Evolutionary conservation across 2,888 invertebrate genomes (phyloP).

Genomic region (Leucophenga montana): DNA sequence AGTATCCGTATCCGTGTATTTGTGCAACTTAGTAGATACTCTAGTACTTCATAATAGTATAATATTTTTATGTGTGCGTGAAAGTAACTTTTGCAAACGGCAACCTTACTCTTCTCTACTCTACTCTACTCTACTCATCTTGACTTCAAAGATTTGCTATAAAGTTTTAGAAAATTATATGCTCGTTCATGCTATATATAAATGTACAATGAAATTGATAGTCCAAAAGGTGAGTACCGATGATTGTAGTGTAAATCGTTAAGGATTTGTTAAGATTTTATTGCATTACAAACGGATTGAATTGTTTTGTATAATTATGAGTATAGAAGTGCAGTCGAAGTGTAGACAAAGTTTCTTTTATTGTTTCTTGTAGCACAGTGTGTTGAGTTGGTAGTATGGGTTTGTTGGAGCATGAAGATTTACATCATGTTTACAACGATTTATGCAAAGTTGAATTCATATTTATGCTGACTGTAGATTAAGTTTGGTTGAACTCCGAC

Average conservation of each 20-base stretch:
- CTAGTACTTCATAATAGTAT: background rate
- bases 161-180: constrained; percentile 31
- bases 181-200: constrained; percentile 54
- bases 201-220: constrained; percentile 74
- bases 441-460: too few relatives aligned
- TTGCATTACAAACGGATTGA: constrained; percentile 1
- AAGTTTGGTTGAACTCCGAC: too few relatives aligned
- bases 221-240: constrained; percentile 70
- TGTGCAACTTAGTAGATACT: too few relatives aligned
- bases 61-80: constrained; percentile 1
- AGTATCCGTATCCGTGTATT: background rate
- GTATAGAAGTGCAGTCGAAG: background rate
- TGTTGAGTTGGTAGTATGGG: too few relatives aligned
- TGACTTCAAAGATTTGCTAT: background rate
- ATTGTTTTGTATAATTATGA: background rate
- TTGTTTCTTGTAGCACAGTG: too few relatives aligned
- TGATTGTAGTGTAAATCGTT: constrained; percentile 6
- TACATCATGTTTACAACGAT: too few relatives aligned
- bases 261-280: constrained; percentile 24
- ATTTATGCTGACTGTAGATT: too few relatives aligned
- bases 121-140: too few relatives aligned
- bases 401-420: too few relatives aligned
- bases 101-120: too few relatives aligned
- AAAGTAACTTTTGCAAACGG: background rate
- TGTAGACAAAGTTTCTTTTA: background rate